Evolutionary conservation across 2,797 vertebrate species (phyloP).

Genomic region (Epinephelus awoara): DNA sequence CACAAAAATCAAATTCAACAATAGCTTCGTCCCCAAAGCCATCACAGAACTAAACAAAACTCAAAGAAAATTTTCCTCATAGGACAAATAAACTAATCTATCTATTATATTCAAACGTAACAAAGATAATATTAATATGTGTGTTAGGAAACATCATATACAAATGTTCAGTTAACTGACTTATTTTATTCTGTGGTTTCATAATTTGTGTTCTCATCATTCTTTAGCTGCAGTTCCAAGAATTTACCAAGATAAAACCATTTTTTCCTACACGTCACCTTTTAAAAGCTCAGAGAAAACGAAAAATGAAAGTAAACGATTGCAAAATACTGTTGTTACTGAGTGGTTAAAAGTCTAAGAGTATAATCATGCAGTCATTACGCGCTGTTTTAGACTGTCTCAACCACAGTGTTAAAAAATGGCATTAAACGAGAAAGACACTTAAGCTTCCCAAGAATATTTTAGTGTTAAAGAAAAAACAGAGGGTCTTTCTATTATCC

Average conservation of each 20-base stretch:
- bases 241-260: neutral
- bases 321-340: constrained; percentile 24
- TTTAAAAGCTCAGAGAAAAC: neutral
- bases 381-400: neutral
- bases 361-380: constrained; percentile 22
- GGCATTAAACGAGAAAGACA: constrained; percentile 5
- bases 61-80: no score
- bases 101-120: neutral
- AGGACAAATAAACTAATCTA: no score
- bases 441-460: constrained; percentile 10
- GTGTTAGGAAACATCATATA: neutral
- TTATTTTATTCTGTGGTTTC: neutral
- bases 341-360: constrained; percentile 5
- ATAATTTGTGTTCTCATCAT: neutral
- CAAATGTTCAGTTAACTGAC: neutral
- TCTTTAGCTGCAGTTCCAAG: neutral
- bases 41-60: no score
- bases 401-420: constrained; percentile 15
- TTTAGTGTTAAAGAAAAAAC: constrained; percentile 4
- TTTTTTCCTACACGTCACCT: neutral
- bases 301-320: constrained; percentile 6
- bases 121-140: neutral
- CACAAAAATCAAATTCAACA: no score
- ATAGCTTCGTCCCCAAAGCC: no score
- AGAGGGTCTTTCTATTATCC: constrained; percentile 7